Evolutionary conservation across 2,888 invertebrate species (phyloP).

Genomic region (Orthosia incerta): DNA sequence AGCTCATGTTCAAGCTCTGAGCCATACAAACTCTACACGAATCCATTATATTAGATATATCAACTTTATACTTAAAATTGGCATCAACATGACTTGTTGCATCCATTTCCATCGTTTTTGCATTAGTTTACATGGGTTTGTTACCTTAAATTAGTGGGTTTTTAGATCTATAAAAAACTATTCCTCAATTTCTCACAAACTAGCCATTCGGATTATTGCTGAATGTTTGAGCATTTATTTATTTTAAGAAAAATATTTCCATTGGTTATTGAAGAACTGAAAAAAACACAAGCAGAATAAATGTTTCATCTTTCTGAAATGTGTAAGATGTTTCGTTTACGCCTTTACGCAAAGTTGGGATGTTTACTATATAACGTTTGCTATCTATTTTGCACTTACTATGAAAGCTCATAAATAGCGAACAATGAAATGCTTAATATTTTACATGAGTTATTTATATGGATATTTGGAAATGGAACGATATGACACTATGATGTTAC

Average conservation of each 20-base stretch:
- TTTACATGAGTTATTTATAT: too few species aligned
- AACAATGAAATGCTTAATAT: slow-evolving; percentile 13
- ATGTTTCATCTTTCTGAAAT: too few species aligned
- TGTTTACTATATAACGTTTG: not conserved
- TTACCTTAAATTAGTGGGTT: not conserved
- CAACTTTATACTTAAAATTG: slow-evolving; percentile 20
- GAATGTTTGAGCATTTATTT: not conserved
- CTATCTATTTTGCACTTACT: slow-evolving; percentile 7
- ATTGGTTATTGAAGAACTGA: slow-evolving; percentile 6
- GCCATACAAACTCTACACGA: slow-evolving; percentile 76
- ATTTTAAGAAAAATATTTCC: slow-evolving; percentile 3
- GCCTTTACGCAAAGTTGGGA: not conserved
- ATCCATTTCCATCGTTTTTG: slow-evolving; percentile 35
- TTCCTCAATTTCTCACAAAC: not conserved
- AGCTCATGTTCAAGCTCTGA: slow-evolving; percentile 64
- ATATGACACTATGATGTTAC: not conserved
- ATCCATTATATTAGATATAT: slow-evolving; percentile 46
- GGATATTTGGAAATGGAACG: not conserved
- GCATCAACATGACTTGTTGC: slow-evolving; percentile 53
- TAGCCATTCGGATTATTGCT: not conserved
- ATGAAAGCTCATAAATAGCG: rapidly evolving
- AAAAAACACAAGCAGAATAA: slow-evolving; percentile 17
- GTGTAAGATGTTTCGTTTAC: not conserved
- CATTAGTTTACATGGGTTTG: slow-evolving; percentile 1
- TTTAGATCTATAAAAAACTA: slow-evolving; percentile 9